Evolutionary conservation across 2,888 invertebrate genomes (phyloP).

Genomic region (Epistrophella euchroma): DNA sequence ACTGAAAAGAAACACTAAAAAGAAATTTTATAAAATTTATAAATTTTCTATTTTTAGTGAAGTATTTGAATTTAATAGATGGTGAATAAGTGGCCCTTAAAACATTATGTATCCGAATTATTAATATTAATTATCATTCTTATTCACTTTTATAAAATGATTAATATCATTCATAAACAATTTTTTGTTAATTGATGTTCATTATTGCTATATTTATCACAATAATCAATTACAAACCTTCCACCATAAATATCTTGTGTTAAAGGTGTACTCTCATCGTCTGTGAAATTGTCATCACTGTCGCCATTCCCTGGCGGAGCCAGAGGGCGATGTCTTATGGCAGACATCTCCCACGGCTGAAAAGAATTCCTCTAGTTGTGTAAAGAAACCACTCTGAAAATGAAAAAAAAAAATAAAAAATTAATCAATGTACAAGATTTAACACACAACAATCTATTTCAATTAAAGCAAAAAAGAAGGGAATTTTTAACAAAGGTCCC

Average conservation of each 20-base stretch:
- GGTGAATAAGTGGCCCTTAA: too few species aligned
- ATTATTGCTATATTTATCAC: background rate
- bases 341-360: slow-evolving; percentile 85
- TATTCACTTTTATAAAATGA: too few species aligned
- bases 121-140: too few species aligned
- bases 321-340: slow-evolving; percentile 87
- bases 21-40: too few species aligned
- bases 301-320: slow-evolving; percentile 83
- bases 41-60: too few species aligned
- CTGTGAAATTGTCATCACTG: slow-evolving; percentile 91
- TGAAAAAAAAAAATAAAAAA: slow-evolving; percentile 34
- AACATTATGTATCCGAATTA: too few species aligned
- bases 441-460: slow-evolving; percentile 57
- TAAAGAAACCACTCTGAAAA: slow-evolving; percentile 57
- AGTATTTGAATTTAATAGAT: too few species aligned
- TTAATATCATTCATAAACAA: background rate
- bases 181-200: too few species aligned
- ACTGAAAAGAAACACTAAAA: too few species aligned
- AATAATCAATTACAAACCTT: slow-evolving; percentile 87
- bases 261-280: slow-evolving; percentile 94
- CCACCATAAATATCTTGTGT: slow-evolving; percentile 95
- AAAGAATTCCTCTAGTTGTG: slow-evolving; percentile 55
- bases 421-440: slow-evolving; percentile 45
- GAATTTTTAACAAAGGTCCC: slow-evolving; percentile 48
- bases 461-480: slow-evolving; percentile 47